Evolutionary conservation across 2,888 invertebrate genomes (phyloP), one percentile per base, ranked within the genome.

Genomic region (Habroteleia sp.): DNA sequence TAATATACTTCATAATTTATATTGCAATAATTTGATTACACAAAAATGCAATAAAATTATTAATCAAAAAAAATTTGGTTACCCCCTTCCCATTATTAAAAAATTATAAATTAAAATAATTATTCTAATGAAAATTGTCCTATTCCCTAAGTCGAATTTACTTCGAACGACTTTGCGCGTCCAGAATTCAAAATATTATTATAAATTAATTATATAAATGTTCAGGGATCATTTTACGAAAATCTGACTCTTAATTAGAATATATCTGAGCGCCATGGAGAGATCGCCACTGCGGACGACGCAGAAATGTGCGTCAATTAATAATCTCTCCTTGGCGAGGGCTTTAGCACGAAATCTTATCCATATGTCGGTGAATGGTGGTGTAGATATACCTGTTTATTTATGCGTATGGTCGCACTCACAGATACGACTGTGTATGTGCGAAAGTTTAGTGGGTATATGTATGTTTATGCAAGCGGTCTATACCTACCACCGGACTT

Each of bases 351-450:
- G 69, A 73, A 73, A 76, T 69, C 62, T 66, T 74, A 74, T 65
- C 65, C 69, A 62, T 52, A 42, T 31, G 60, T 71, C 66, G 66
- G 58, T 76, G 71, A 71, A 62, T 52, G 39, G 48, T 27, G 56
- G 60, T 71, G 73, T 69, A 73, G 73, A 65, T 68, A 76, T 76
- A 73, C 69, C 73, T 69, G 72, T 68, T 76, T 76, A 76, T 73
- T 73, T 56, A 76, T 73, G 69, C 54, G 54, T 58, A 62, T 65
- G 60, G 66, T 31, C 41, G 33, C 27, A 13, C 11, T 13, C 42
- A 13, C 56, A 48, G 44, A 44, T 50, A 58, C 46, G 46, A 16
- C 58, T 14, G 54, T 27, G 0, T 11, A 27, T 56, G 50, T 37
- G 29, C 35, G 46, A 42, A 29, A 7, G 11, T 20, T 44, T 8